Percentiles rank a stretch among this genome's conserved stretches.
Evolutionary conservation across 2,888 invertebrate genomes (phyloP).

Genomic region (Catocala nupta): DNA sequence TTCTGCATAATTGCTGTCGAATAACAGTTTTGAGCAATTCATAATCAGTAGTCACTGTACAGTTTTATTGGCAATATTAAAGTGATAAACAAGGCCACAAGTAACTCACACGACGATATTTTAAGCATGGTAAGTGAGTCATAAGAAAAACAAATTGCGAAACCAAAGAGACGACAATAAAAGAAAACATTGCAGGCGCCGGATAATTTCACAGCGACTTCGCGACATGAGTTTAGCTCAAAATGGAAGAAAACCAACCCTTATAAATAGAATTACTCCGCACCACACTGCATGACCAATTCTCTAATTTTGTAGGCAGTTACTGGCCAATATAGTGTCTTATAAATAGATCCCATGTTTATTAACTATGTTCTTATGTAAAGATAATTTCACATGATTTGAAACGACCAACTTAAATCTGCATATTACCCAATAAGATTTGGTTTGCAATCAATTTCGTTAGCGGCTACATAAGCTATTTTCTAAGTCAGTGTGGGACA

Average conservation of each 20-base stretch:
- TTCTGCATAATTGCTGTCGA: conserved; percentile 28
- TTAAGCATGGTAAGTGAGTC: conserved; percentile 77
- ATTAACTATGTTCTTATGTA: conserved; percentile 37
- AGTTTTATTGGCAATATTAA: conserved; percentile 42
- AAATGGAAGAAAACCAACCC: conserved; percentile 77
- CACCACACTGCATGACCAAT: conserved; percentile 77
- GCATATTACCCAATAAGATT: conserved; percentile 38
- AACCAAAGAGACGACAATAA: conserved; percentile 73
- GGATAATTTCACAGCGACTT: conserved; percentile 77
- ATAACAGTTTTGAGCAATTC: conserved; percentile 4
- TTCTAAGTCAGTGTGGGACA: conserved; percentile 45
- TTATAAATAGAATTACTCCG: conserved; percentile 75
- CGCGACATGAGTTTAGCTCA: conserved; percentile 64
- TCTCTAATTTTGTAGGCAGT: conserved; percentile 76
- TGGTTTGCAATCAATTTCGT: conserved; percentile 31
- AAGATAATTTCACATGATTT: conserved; percentile 15
- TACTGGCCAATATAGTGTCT: conserved; percentile 49
- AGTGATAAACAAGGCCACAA: conserved; percentile 51
- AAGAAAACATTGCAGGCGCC: conserved; percentile 78
- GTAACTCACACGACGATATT: conserved; percentile 58
- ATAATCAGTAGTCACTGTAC: conserved; percentile 20
- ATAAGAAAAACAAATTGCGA: conserved; percentile 72
- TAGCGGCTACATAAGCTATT: conserved; percentile 24
- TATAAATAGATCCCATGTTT: conserved; percentile 54
- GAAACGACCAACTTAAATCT: conserved; percentile 13